phyloP scores from a whole-genome alignment of 1,140 invertebrate species.

The Ridgeia piscesae region DNA sequence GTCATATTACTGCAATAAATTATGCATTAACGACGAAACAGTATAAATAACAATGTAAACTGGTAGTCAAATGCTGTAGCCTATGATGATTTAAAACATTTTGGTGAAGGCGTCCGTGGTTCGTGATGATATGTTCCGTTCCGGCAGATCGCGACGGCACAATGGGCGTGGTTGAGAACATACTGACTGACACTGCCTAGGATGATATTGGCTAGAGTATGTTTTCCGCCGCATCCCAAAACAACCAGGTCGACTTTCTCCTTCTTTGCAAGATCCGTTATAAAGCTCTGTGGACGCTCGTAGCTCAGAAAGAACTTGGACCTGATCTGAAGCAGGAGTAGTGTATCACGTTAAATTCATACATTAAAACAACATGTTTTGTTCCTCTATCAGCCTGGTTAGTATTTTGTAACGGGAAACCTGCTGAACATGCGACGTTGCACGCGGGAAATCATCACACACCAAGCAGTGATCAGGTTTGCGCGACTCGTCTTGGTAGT shows the following conservation, averaged over 20 bases:
- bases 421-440: too few species aligned
- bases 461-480: too few species aligned
- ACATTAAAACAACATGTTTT: too few species aligned
- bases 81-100: neutral
- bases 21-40: neutral
- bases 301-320: neutral
- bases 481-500: too few species aligned
- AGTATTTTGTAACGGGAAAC: too few species aligned
- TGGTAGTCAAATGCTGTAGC: neutral
- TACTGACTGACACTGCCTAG: neutral
- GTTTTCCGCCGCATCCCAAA: neutral
- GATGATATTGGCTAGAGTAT: neutral
- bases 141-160: neutral
- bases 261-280: neutral
- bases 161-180: neutral
- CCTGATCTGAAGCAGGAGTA: neutral
- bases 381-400: too few species aligned
- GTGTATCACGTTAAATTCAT: neutral
- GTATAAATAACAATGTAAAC: neutral
- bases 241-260: neutral
- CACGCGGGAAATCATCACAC: too few species aligned
- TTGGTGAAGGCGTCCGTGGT: neutral
- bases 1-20: neutral
- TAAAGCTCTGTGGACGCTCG: neutral
- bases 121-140: neutral